Evolutionary conservation across 2,797 vertebrate species (phyloP), one percentile per base, ranked within the genome.

Genomic region (Lepus townsendii): DNA sequence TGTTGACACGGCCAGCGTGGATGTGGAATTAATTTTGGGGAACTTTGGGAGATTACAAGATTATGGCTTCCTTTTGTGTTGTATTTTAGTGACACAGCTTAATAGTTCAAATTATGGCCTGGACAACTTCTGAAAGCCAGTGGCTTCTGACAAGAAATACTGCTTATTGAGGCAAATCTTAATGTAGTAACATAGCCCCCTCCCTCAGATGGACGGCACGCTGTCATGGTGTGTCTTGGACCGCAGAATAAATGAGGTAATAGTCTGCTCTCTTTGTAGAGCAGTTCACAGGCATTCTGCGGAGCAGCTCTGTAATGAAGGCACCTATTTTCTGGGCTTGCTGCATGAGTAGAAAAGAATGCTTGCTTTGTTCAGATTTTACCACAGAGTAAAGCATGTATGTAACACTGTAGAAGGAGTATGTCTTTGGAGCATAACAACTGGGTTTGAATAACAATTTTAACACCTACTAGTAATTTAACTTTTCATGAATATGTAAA

Each of bases 11-110:
- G 92, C 87, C 94, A 90, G 27, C 42, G 4, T n/a, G 19, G n/a
- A 54, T 71, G 10, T 86, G 16, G 54, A 83, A 89, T 92, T 73
- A 95, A 77, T 94, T 91, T 69, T 26, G 71, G 35, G 35, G 42
- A 72, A 73, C 30, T 76, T 62, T 75, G 65, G 47, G 30, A 87
- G 13, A 92, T 47, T 79, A 3, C 30, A n/a, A 30, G 1, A 62
- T 94, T 93, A 69, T 60, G 72, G 32, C 30, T 76, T 63, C 52
- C 77, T 90, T 83, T 68, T 75, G 30, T 62, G 14, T 10, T 94
- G 5, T n/a, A 73, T 68, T 83, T 95, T 93, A 71, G 35, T 80
- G 57, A 78, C 0, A 11, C 7, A 78, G 38, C 27, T 91, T 73
- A 87, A 63, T 79, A 82, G 75, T 91, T 83, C 17, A 89, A 78